A percentile compares a stretch with the other conserved stretches of the same genome.
Conservation (phyloP, 2,888 invertebrate species). For the Harmothoe impar region DNA sequence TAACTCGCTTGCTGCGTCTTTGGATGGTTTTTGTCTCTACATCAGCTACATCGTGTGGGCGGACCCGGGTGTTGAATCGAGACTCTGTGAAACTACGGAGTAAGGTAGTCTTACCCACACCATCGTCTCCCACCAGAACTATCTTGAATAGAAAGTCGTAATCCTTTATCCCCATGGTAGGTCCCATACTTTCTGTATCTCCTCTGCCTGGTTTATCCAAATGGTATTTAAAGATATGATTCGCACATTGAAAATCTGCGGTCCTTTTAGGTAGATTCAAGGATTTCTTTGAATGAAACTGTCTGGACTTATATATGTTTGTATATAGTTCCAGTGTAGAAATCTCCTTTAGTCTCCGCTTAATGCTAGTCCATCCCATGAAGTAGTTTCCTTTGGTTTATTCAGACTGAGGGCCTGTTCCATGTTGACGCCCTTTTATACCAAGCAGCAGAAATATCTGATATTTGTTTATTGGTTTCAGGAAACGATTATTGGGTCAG, state of each 20-base stretch:
- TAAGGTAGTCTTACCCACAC: slow-evolving; percentile 35
- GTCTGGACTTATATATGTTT: too few species aligned
- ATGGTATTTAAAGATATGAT: not conserved
- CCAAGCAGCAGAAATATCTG: too few species aligned
- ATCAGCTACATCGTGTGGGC: slow-evolving; percentile 36
- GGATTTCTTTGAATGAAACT: too few species aligned
- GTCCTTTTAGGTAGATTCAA: not conserved
- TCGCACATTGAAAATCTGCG: too few species aligned
- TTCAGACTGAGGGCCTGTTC: too few species aligned
- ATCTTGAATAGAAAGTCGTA: slow-evolving; percentile 39
- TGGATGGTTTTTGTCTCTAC: slow-evolving; percentile 16
- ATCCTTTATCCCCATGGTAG: not conserved
- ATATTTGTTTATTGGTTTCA: too few species aligned
- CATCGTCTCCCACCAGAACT: not conserved
- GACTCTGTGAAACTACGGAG: slow-evolving; percentile 12
- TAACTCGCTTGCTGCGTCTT: not conserved
- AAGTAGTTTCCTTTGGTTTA: too few species aligned
- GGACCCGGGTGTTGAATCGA: slow-evolving; percentile 7
- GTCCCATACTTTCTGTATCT: not conserved
- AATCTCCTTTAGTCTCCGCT: too few species aligned
- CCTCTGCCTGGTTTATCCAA: not conserved
- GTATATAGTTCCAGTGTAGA: too few species aligned
- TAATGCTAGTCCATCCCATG: too few species aligned
- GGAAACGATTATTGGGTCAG: too few species aligned
- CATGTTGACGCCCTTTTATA: too few species aligned